phyloP scores from a whole-genome alignment of 1,140 invertebrate species.

The Dendroctonus valens region DNA sequence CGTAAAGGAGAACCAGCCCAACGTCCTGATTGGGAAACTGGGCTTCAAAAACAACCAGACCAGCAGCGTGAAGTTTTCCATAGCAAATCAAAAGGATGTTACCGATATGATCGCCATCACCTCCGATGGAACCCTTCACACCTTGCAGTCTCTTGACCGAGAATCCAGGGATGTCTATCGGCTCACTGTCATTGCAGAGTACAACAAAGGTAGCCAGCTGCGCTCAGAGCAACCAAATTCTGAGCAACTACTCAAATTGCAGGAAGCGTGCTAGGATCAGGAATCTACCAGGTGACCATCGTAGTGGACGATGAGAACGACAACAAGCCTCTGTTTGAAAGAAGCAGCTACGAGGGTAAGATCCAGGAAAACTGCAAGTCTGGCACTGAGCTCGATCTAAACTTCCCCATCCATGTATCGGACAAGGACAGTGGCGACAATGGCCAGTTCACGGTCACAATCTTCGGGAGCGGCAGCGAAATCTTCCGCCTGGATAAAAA shows the following conservation, averaged over 20 bases:
- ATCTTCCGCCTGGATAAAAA: conserved; percentile 73
- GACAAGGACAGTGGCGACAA: conserved; percentile 81
- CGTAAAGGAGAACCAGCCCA: conserved; percentile 74
- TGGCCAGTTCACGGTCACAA: conserved; percentile 68
- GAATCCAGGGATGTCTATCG: conserved; percentile 72
- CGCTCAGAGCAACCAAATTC: neutral
- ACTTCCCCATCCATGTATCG: conserved; percentile 63
- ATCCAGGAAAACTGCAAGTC: conserved; percentile 75
- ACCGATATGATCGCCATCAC: conserved; percentile 72
- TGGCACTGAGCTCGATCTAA: conserved; percentile 70
- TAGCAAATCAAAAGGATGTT: conserved; percentile 77
- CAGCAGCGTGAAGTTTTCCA: conserved; percentile 62
- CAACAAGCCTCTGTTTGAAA: conserved; percentile 80
- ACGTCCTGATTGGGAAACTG: conserved; percentile 72
- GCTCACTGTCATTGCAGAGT: conserved; percentile 78
- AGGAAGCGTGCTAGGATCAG: conserved; percentile 52
- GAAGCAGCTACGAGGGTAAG: conserved; percentile 68
- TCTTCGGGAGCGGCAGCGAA: conserved; percentile 73
- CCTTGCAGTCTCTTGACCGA: conserved; percentile 71
- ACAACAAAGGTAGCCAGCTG: conserved; percentile 55
- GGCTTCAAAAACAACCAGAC: conserved; percentile 60
- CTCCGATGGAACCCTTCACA: conserved; percentile 74
- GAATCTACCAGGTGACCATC: conserved; percentile 75
- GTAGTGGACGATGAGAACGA: conserved; percentile 88
- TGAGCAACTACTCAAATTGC: neutral